These are phyloP conservation scores for Rallus limicola DNA, from an alignment of 2,113 vertebrate species.

Conservation along the genomic window DNA sequence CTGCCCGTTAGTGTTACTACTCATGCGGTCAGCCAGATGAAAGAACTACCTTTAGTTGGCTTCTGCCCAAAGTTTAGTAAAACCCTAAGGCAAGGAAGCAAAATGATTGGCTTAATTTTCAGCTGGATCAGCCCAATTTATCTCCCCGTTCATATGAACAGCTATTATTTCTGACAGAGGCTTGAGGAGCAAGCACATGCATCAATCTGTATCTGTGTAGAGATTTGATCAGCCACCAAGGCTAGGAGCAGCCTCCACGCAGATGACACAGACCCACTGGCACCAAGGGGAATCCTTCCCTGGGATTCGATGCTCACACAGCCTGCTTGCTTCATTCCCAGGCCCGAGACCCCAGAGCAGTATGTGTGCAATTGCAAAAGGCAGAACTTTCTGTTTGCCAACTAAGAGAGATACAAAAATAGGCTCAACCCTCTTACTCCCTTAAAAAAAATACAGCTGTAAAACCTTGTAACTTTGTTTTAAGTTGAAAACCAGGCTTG, in stretches of 20 bases:
- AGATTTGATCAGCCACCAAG: neutral
- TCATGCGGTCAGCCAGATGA: neutral
- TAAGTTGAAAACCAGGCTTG: neutral
- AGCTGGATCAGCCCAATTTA: neutral
- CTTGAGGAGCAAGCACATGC: neutral
- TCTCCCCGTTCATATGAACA: neutral
- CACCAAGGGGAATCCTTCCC: neutral
- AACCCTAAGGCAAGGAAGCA: neutral
- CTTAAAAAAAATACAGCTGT: neutral
- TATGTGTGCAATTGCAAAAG: neutral
- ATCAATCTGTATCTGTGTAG: fast-evolving
- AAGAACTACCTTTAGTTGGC: neutral
- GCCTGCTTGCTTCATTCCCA: neutral
- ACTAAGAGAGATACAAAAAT: neutral
- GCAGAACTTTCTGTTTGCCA: neutral
- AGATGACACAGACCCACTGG: neutral
- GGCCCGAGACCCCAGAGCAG: neutral
- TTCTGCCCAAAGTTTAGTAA: neutral
- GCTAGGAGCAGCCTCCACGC: neutral
- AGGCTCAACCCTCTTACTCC: fast-evolving
- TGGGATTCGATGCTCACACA: neutral
- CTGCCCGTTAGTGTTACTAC: neutral
- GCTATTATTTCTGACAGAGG: neutral
- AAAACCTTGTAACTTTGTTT: neutral
- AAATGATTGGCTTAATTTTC: neutral